phyloP scores from a whole-genome alignment of 2,888 invertebrate species.

The Limenitis camilla region DNA sequence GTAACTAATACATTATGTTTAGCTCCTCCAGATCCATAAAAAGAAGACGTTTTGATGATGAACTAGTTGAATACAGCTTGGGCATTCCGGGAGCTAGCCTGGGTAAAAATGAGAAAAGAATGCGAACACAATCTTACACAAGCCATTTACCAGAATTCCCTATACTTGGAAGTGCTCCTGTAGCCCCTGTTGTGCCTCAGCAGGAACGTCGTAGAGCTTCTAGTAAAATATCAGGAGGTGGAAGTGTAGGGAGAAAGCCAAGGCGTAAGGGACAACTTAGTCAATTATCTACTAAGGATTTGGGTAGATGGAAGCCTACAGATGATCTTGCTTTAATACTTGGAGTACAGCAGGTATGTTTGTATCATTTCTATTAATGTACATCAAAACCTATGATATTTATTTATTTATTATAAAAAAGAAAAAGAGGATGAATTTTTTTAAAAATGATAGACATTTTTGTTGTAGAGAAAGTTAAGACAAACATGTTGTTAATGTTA shows the following conservation, averaged over 20 bases:
- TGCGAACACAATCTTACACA: slow-evolving; percentile 67
- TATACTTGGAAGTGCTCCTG: slow-evolving; percentile 31
- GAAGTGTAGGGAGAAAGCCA: slow-evolving; percentile 60
- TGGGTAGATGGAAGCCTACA: slow-evolving; percentile 97
- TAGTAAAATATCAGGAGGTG: slow-evolving; percentile 57
- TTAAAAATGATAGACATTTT: too few relatives aligned
- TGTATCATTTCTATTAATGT: not conserved
- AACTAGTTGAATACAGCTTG: slow-evolving; percentile 93
- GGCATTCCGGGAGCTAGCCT: slow-evolving; percentile 76
- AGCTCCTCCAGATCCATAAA: slow-evolving; percentile 96
- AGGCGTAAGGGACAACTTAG: slow-evolving; percentile 79
- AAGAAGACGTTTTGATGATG: slow-evolving; percentile 96
- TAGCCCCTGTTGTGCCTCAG: slow-evolving; percentile 38
- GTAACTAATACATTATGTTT: slow-evolving; percentile 30
- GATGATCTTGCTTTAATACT: slow-evolving; percentile 96
- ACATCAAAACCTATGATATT: not conserved
- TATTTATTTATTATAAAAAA: not conserved
- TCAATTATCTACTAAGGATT: slow-evolving; percentile 84
- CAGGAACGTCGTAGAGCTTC: slow-evolving; percentile 48
- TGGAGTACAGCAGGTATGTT: slow-evolving; percentile 88
- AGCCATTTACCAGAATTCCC: slow-evolving; percentile 70
- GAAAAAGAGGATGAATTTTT: too few relatives aligned
- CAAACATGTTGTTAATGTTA: not conserved
- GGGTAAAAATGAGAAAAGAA: slow-evolving; percentile 62
- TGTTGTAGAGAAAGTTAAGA: too few relatives aligned